Conservation (phyloP, 2,888 invertebrate species). For the Hypselothyrea guttata region DNA sequence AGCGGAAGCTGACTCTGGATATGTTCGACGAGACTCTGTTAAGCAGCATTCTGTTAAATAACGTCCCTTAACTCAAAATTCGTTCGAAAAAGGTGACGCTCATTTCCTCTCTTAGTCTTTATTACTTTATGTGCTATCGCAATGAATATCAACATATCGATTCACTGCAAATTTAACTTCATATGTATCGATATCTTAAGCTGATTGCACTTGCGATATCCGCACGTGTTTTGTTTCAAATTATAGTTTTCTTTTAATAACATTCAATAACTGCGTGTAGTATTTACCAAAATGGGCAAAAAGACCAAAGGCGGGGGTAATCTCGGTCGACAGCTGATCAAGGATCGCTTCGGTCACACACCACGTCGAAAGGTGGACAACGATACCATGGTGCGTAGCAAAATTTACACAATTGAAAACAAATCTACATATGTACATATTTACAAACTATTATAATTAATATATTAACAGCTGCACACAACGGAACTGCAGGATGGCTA, state of each 20-base stretch:
- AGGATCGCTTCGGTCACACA: slow-evolving; percentile 88
- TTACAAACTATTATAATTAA: not conserved
- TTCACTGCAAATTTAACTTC: too few species aligned
- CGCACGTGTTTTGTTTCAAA: slow-evolving; percentile 41
- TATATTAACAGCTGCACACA: slow-evolving; percentile 86
- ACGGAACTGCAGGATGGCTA: slow-evolving; percentile 94
- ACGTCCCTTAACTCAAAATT: too few species aligned
- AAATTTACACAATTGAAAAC: not conserved
- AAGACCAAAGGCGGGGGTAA: slow-evolving; percentile 85
- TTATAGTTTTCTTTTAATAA: not conserved
- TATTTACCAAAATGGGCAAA: slow-evolving; percentile 88
- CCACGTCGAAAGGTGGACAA: slow-evolving; percentile 87
- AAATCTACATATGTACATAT: not conserved
- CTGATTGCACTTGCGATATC: slow-evolving; percentile 2
- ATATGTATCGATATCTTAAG: too few species aligned
- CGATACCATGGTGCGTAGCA: slow-evolving; percentile 87
- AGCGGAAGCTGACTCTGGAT: too few species aligned
- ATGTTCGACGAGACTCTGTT: too few species aligned
- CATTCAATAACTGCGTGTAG: not conserved
- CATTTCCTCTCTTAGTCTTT: too few species aligned
- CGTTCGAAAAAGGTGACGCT: too few species aligned
- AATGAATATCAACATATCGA: too few species aligned
- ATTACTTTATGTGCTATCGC: too few species aligned
- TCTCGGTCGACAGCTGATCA: slow-evolving; percentile 88
- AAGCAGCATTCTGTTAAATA: too few species aligned